Percentiles rank a stretch among this genome's conserved stretches.
phyloP scores from a whole-genome alignment of 2,888 invertebrate species.

The Aspidiotus rigidus region DNA sequence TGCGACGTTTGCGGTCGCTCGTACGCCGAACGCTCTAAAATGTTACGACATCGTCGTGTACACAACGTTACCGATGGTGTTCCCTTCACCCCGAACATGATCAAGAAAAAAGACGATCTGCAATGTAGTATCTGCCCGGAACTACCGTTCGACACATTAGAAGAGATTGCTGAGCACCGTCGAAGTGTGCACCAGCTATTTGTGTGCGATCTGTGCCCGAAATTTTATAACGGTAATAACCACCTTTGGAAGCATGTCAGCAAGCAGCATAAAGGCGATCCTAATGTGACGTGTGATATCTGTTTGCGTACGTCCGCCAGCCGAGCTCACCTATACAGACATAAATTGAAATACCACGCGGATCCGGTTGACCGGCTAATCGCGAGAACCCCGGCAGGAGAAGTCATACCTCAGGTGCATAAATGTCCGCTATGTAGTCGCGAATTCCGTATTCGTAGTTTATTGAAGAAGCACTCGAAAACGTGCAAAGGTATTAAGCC shows the following conservation, averaged over 20 bases:
- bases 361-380: slow-evolving; percentile 36
- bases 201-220: slow-evolving; percentile 53
- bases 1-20: slow-evolving; percentile 48
- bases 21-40: slow-evolving; percentile 48
- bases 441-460: slow-evolving; percentile 48
- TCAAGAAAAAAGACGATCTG: slow-evolving; percentile 35
- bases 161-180: slow-evolving; percentile 49
- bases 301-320: slow-evolving; percentile 53
- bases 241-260: slow-evolving; percentile 56
- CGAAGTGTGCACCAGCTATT: slow-evolving; percentile 49
- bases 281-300: slow-evolving; percentile 51
- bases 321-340: slow-evolving; percentile 50
- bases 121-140: slow-evolving; percentile 39
- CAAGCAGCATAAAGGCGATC: slow-evolving; percentile 51
- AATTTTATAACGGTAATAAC: slow-evolving; percentile 53
- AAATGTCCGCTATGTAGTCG: slow-evolving; percentile 35
- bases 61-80: slow-evolving; percentile 42
- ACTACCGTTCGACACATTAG: slow-evolving; percentile 44
- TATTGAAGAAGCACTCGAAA: slow-evolving; percentile 51
- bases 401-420: slow-evolving; percentile 18
- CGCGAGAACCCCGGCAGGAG: background rate
- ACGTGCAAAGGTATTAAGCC: slow-evolving; percentile 45
- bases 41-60: slow-evolving; percentile 47
- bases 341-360: slow-evolving; percentile 43
- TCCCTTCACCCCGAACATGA: slow-evolving; percentile 35